Conservation (phyloP, 2,888 invertebrate genomes). For the Aphodius granarius region DNA sequence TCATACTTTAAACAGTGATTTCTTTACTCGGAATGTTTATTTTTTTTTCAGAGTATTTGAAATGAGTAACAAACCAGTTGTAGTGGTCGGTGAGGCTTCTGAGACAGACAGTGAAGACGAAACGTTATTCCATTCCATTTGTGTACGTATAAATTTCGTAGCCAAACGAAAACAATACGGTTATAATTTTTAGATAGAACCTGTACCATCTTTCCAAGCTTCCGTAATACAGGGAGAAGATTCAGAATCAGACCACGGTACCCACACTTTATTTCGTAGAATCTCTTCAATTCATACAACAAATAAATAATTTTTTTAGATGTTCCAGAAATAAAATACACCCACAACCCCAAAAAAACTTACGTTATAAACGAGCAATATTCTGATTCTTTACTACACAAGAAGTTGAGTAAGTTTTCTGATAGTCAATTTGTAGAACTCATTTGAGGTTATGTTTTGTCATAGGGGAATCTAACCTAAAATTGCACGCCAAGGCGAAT, state of each 20-base stretch:
- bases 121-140: conserved; percentile 4
- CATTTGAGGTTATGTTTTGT: conserved; percentile 26
- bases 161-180: background rate
- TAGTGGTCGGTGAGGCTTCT: conserved; percentile 51
- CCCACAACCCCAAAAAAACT: background rate
- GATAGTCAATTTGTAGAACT: too few relatives aligned
- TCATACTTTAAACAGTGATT: background rate
- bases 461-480: conserved; percentile 48
- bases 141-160: conserved; percentile 17
- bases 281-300: background rate
- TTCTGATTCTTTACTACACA: conserved; percentile 31
- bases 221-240: conserved; percentile 50
- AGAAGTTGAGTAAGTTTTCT: conserved; percentile 32
- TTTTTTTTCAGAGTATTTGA: background rate
- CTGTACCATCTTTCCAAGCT: conserved; percentile 41
- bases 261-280: conserved; percentile 15
- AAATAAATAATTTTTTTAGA: background rate
- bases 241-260: conserved; percentile 51
- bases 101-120: conserved; percentile 53
- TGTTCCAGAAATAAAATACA: background rate
- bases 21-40: background rate
- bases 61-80: conserved; percentile 33
- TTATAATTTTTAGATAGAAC: background rate
- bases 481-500: conserved; percentile 43
- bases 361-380: background rate